phyloP scores from a whole-genome alignment of 2,888 invertebrate species.

The Melolontha melolontha region DNA sequence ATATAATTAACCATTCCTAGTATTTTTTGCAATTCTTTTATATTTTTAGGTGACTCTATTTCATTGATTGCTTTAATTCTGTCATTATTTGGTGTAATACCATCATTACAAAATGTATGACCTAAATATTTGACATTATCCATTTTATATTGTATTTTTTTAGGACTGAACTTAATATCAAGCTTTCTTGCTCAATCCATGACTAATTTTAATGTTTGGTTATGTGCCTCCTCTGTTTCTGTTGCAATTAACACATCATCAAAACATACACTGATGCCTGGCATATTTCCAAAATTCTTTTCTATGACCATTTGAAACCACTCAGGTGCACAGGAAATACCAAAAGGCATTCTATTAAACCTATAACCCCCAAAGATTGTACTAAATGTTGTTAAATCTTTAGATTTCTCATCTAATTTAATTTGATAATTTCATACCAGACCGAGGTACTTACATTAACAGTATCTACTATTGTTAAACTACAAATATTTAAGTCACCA shows the following conservation, averaged over 20 bases:
- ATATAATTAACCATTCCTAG: no score
- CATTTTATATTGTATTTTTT: constrained; percentile 43
- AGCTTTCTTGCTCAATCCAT: constrained; percentile 24
- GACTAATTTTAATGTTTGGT: constrained; percentile 31
- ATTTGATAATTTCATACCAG: constrained; percentile 2
- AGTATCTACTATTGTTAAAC: no score
- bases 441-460: constrained; percentile 13
- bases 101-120: constrained; percentile 44
- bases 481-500: constrained; percentile 2
- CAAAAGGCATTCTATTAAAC: no score
- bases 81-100: constrained; percentile 42
- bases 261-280: no score
- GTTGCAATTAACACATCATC: no score
- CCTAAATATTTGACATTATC: constrained; percentile 45
- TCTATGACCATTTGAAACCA: no score
- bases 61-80: constrained; percentile 46
- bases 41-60: constrained; percentile 47
- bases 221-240: no score
- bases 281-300: no score
- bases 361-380: no score
- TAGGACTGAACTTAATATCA: constrained; percentile 40
- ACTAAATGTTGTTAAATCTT: no score
- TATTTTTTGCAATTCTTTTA: constrained; percentile 48
- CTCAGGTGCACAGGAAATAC: no score
- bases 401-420: no score